phyloP scores from a whole-genome alignment of 2,888 invertebrate species.

The Myathropa florea region DNA sequence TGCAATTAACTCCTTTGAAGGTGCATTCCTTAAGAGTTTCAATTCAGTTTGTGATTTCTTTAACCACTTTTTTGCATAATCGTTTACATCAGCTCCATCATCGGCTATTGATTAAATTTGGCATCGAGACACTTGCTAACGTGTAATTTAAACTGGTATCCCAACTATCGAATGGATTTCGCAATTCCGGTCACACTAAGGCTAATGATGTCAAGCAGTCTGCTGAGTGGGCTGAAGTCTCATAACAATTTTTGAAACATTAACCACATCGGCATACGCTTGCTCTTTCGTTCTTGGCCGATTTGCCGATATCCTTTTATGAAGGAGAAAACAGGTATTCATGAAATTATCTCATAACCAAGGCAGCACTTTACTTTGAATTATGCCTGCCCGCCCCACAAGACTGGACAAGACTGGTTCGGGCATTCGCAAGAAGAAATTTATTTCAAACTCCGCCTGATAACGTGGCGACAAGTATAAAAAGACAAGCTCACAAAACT shows the following conservation, averaged over 20 bases:
- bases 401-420: conserved; percentile 18
- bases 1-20: background rate
- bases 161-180: background rate
- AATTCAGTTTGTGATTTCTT: background rate
- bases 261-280: background rate
- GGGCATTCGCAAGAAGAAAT: background rate
- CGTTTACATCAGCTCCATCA: background rate
- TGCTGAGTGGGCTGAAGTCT: background rate
- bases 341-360: background rate
- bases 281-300: background rate
- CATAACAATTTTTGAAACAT: background rate
- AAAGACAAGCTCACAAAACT: background rate
- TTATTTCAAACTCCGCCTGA: background rate
- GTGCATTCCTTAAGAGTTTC: background rate
- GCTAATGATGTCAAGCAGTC: background rate
- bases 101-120: background rate
- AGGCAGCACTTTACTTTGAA: background rate
- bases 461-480: background rate
- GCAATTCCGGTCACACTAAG: background rate
- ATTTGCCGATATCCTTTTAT: background rate
- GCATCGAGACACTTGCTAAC: background rate
- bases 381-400: background rate
- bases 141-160: background rate
- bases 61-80: background rate
- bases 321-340: background rate